phyloP scores from a whole-genome alignment of 2,113 vertebrate species.

The Colaptes auratus region DNA sequence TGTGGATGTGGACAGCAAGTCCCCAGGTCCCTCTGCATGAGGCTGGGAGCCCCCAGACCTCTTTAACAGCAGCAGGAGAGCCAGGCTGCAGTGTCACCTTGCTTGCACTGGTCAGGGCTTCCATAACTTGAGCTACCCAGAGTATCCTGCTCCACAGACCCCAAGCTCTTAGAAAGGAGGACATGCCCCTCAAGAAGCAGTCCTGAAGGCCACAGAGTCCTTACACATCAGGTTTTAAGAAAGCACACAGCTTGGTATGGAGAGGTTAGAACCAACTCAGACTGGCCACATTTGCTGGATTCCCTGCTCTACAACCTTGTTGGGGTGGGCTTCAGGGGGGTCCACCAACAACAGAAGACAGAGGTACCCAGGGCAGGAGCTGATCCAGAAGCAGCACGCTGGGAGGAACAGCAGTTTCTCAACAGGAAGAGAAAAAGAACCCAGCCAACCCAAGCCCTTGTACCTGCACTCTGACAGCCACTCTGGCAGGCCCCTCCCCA shows the following conservation, averaged over 20 bases:
- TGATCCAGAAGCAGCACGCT: neutral
- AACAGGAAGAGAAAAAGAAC: neutral
- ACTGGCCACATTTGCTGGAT: neutral
- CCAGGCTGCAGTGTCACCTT: neutral
- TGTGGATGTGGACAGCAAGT: accelerated
- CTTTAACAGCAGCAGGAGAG: neutral
- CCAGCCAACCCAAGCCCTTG: neutral
- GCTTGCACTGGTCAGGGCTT: neutral
- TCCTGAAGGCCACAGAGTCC: neutral
- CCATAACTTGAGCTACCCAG: neutral
- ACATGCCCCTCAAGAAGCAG: neutral
- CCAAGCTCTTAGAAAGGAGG: neutral
- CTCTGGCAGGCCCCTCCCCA: neutral
- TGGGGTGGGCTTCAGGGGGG: neutral
- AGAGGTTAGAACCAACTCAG: neutral
- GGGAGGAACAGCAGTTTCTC: neutral
- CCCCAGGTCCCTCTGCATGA: neutral
- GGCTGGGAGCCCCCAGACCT: neutral
- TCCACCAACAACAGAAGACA: neutral
- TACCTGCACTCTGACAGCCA: neutral
- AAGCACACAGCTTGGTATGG: neutral
- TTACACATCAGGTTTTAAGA: accelerated
- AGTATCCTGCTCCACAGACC: neutral
- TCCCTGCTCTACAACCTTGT: neutral
- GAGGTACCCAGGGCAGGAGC: neutral